Base-by-base conservation (phyloP, 2,888 invertebrate species). In the Acheta domesticus region DNA sequence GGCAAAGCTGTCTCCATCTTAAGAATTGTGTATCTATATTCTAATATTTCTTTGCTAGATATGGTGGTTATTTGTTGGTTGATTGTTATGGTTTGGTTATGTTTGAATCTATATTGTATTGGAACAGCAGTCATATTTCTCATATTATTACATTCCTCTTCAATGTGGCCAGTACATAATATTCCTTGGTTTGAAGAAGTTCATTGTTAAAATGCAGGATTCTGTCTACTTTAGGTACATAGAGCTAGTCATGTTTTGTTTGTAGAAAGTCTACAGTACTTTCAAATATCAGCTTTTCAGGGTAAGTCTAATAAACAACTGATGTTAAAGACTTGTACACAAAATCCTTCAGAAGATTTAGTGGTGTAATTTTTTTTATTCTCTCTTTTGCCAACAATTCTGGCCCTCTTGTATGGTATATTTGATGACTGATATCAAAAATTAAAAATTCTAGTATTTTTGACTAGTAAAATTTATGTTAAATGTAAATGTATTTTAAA, bases 1-100 rank as follows among this genome's bases (percentile, higher is more conserved):
- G 75, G 91, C 92, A n/a, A 95, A 94, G 86, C 88, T 96, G 82
- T 88, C 90, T 21, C 93, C 94, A 48, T 87, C 90, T 8, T 86
- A 83, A 83, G 62, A 8, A 62, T n/a, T 62, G 62, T 19, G 36
- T 8, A 36, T 36, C 8, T 5, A 11, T 62, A 19, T 62, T 62
- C n/a, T n/a, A 62, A 19, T 62, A 19, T 62, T 62, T 62, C 14
- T n/a, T 62, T 62, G 14, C 62, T 62, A 62, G n/a, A 62, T 5
- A 5, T 62, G 16, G 12, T 16, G 12, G 1, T 62, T 62, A 78
- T 12, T 62, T 62, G n/a, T 62, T 62, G 14, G 62, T 16, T 62
- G 14, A 62, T 19, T 62, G 14, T 62, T 19, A 19, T 8, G 62
- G n/a, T 62, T 62, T 62, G 62, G n/a, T 62, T 19, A 14, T 62